Conservation (phyloP, 64 coral and sea anemone species). For the Pocillopora verrucosa region DNA sequence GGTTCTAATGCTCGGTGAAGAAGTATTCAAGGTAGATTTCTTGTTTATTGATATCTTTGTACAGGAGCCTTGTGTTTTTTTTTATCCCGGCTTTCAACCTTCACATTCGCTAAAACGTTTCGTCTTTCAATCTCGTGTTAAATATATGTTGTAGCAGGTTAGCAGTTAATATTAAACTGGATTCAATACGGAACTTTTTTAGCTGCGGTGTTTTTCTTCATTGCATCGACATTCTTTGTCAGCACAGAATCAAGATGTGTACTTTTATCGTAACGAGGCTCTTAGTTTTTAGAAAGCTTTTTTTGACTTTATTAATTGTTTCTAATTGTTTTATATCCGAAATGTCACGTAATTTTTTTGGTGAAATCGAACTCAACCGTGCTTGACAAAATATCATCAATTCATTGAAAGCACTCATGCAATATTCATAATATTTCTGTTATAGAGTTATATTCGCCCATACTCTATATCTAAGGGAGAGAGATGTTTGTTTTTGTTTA, state of each 20-base stretch:
- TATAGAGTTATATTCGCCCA: not conserved
- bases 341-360: not conserved
- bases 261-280: too few relatives aligned
- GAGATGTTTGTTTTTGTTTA: slow-evolving; percentile 1
- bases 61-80: not conserved
- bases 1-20: not conserved
- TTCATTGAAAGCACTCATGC: not conserved
- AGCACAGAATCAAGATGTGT: too few relatives aligned
- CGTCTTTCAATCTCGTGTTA: not conserved
- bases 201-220: not conserved
- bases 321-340: not conserved
- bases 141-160: not conserved
- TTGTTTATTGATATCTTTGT: not conserved
- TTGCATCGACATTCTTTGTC: too few relatives aligned
- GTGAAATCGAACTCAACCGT: not conserved
- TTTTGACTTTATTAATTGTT: not conserved
- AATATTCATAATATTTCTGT: slow-evolving; percentile 1
- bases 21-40: slow-evolving; percentile 11
- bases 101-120: not conserved
- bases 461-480: not conserved
- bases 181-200: not conserved
- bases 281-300: too few relatives aligned
- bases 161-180: not conserved
- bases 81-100: not conserved
- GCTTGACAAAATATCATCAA: not conserved